Evolutionary conservation across 2,113 vertebrate species (phyloP).

Genomic region (Tupaia tana): DNA sequence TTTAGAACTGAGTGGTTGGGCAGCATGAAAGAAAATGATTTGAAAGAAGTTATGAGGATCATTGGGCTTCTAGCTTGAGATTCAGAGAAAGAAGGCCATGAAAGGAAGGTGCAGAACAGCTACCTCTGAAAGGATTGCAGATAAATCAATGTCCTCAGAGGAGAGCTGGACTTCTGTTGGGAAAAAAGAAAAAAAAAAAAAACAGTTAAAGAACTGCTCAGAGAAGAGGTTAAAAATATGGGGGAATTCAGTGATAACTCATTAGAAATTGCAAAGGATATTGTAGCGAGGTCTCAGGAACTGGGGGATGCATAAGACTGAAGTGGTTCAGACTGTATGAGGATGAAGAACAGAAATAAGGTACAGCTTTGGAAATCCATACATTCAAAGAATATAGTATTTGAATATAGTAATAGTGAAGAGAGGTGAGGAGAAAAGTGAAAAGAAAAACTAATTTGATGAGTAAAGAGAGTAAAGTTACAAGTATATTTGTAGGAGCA

Average conservation of each 20-base stretch:
- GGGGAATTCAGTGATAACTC: not conserved
- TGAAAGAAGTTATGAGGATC: not conserved
- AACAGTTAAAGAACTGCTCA: not conserved
- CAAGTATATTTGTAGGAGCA: not conserved
- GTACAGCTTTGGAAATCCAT: not conserved
- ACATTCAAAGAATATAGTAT: not conserved
- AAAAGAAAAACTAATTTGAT: not conserved
- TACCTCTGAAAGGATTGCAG: not conserved
- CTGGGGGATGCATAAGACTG: accelerated
- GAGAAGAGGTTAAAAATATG: not conserved
- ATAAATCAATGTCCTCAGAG: not conserved
- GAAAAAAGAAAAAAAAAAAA: not conserved
- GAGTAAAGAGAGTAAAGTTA: accelerated
- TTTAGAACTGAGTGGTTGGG: not conserved
- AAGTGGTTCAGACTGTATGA: not conserved
- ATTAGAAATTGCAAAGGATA: not conserved
- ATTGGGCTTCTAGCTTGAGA: not conserved
- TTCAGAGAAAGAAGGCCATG: accelerated
- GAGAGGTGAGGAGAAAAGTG: not conserved
- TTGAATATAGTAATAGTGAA: not conserved
- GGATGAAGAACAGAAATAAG: not conserved
- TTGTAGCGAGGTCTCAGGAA: not conserved
- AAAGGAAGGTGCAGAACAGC: accelerated
- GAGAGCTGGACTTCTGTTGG: not conserved
- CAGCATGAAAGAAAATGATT: not conserved